Base-by-base conservation (phyloP, 2,113 vertebrate species). In the Hydrolagus affinis region DNA sequence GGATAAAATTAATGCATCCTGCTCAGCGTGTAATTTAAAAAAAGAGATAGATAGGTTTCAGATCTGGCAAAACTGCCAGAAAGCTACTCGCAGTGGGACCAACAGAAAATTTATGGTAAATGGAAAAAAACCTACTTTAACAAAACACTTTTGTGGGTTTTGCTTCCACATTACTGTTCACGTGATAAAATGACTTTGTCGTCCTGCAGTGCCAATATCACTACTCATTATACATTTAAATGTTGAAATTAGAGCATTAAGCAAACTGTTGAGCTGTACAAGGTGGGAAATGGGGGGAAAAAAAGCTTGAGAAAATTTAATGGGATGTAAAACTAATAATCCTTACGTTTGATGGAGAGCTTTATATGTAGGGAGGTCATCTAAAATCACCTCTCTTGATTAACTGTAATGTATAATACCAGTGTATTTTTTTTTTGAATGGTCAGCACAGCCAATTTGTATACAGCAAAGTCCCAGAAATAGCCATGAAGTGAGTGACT, bases 1-100 rank as follows among this genome's bases (percentile, higher is more conserved):
- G 11, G 32, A 64, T 83, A 83, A 83, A 83, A 83, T 83, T 83
- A 83, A 83, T 68, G 78, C 14, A 25, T 68, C 25, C 66, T 83
- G 78, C 78, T 83, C 62, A 66, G 59, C 62, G 28, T 60, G 23
- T 68, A 83, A 64, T 83, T 83, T 64, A 68, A 83, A 32, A n/a
- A 44, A 80, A 21, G 12, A 30, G 78, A 83, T 68, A 83, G 78
- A 66, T 83, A 68, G 23, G 4, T 21, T 30, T 83, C 62, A 1
- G 25, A 66, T 83, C 14, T 66, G 60, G 60, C 25, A 30, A 21
- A 9, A 8, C 62, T 68, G 60, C 62, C 60, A 83, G 66, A 62
- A 68, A 83, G 25, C 60, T 68, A 30, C n/a, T 83, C 66, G 15
- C 78, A 80, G 14, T 19, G 28, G 78, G 8, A 66, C 23, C 60